These are phyloP conservation scores for Diadumene lineata DNA, from an alignment of 92 coral and sea anemone genomes.

Conservation along the genomic window DNA sequence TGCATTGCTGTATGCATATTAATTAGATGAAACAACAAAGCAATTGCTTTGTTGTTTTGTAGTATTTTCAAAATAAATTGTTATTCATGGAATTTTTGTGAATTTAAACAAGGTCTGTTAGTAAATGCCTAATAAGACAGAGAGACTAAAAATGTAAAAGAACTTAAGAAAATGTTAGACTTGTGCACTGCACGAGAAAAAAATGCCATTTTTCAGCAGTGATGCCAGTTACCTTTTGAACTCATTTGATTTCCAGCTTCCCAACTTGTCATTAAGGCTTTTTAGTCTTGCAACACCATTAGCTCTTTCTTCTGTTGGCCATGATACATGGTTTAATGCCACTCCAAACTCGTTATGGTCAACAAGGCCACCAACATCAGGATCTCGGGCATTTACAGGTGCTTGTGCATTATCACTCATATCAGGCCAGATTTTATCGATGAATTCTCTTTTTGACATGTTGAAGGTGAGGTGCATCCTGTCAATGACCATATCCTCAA, in stretches of 20 bases:
- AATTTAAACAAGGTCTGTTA: no score
- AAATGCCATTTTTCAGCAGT: no score
- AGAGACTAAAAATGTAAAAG: no score
- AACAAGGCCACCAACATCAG: conserved; percentile 51
- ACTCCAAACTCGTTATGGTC: conserved; percentile 24
- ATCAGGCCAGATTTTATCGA: conserved; percentile 64
- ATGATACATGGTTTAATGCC: conserved; percentile 29
- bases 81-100: no score
- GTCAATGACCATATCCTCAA: conserved; percentile 59
- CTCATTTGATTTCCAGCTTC: conserved; percentile 67
- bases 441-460: conserved; percentile 52
- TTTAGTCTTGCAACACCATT: conserved; percentile 54
- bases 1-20: no score
- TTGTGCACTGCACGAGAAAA: no score
- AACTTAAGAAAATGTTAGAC: no score
- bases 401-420: conserved; percentile 40
- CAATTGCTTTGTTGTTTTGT: no score
- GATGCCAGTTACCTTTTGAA: conserved; percentile 54
- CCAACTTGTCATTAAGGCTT: conserved; percentile 53
- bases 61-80: no score
- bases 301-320: conserved; percentile 49
- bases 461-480: conserved; percentile 65
- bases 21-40: no score
- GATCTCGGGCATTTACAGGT: conserved; percentile 44
- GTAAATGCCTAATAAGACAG: no score